Evolutionary conservation across 2,888 invertebrate genomes (phyloP).

Genomic region (Dromius quadrimaculatus): DNA sequence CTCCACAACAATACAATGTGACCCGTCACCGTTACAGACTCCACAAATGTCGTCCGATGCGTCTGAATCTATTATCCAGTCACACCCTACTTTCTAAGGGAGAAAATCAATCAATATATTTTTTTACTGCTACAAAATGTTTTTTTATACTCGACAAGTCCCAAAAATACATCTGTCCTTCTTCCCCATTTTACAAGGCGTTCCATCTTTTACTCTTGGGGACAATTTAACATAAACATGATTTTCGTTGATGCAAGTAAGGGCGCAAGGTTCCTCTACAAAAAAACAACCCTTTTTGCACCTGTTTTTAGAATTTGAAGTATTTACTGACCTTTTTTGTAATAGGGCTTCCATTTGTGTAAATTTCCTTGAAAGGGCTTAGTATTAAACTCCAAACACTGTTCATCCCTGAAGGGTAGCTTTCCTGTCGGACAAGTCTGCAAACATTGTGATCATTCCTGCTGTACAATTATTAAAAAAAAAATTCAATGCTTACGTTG

Average conservation of each 20-base stretch:
- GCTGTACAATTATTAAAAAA: slow-evolving; percentile 6
- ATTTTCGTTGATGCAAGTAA: slow-evolving; percentile 73
- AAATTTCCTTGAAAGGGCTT: slow-evolving; percentile 67
- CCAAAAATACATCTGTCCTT: slow-evolving; percentile 76
- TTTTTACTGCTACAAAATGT: neutral
- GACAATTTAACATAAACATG: slow-evolving; percentile 71
- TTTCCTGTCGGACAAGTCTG: neutral
- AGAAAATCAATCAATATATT: neutral
- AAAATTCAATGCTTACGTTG: slow-evolving; percentile 64
- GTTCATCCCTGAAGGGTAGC: slow-evolving; percentile 66
- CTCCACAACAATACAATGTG: slow-evolving; percentile 72
- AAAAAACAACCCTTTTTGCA: neutral
- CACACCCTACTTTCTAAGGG: slow-evolving; percentile 75
- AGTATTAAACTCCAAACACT: slow-evolving; percentile 67
- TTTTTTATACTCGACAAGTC: slow-evolving; percentile 69
- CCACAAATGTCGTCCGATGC: slow-evolving; percentile 77
- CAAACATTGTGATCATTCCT: slow-evolving; percentile 23
- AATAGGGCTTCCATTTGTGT: slow-evolving; percentile 67
- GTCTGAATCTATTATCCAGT: slow-evolving; percentile 74
- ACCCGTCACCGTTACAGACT: slow-evolving; percentile 77
- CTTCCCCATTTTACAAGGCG: slow-evolving; percentile 73
- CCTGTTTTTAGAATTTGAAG: neutral
- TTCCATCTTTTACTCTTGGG: slow-evolving; percentile 74
- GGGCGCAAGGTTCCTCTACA: slow-evolving; percentile 70
- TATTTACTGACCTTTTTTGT: slow-evolving; percentile 63